These are phyloP conservation scores for Salminus brasiliensis DNA, from an alignment of 2,113 vertebrate genomes.

Conservation along the genomic window DNA sequence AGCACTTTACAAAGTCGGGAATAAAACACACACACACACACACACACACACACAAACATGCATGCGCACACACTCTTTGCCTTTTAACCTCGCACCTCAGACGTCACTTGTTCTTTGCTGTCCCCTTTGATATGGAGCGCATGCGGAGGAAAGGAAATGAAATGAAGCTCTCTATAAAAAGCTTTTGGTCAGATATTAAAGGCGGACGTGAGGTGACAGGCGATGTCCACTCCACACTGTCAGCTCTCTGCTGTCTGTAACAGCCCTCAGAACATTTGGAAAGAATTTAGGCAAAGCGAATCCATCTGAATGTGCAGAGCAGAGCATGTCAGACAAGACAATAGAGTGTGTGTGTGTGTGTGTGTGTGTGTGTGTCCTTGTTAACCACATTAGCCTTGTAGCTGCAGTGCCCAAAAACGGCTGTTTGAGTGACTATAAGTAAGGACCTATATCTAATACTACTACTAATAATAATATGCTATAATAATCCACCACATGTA, in stretches of 20 bases:
- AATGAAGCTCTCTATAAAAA: not conserved
- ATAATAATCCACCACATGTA: no score
- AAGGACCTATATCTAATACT: no score
- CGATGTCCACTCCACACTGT: conserved; percentile 5
- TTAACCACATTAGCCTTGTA: not conserved
- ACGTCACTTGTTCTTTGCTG: not conserved
- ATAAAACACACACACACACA: no score
- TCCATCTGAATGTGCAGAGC: conserved; percentile 8
- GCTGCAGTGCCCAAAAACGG: not conserved
- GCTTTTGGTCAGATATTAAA: not conserved
- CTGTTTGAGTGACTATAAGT: not conserved
- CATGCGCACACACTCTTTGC: not conserved
- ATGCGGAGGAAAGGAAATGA: conserved; percentile 14
- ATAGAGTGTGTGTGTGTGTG: not conserved
- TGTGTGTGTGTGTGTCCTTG: not conserved
- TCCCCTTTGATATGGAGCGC: not conserved
- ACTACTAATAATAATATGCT: no score
- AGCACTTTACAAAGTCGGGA: no score
- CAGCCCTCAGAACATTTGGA: conserved; percentile 20
- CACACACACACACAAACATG: no score
- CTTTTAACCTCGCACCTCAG: not conserved
- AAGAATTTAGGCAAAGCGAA: conserved; percentile 27
- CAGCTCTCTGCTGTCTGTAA: conserved; percentile 7
- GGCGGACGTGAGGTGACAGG: conserved; percentile 5
- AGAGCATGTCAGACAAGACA: conserved; percentile 32